Base-by-base conservation (phyloP, 1,140 invertebrate genomes). In the Elymnias hypermnestra region DNA sequence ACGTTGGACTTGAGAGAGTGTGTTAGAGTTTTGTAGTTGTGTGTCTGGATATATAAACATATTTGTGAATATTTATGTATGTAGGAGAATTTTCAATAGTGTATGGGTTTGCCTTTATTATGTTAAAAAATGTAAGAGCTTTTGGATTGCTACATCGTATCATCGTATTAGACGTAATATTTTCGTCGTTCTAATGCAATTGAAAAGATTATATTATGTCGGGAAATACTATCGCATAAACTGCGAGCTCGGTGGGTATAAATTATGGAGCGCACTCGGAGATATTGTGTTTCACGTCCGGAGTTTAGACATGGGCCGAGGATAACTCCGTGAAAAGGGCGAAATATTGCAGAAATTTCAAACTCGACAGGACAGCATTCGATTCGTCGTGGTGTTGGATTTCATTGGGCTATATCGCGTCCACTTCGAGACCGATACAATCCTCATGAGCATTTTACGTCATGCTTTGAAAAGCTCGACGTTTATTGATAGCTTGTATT, bases 211-310 rank as follows among this genome's bases (percentile, higher is more conserved):
- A n/a, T n/a, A n/a, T n/a, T n/a, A n/a, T n/a, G 9, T 29, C 26
- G 10, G 1, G 13, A 1, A 12, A 10, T 29, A 29, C 26, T 53
- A 19, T 53, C 17, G 12, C 35, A 37, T 37, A 66, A 62, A 61
- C 58, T 41, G 59, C 57, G 40, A 54, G 65, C 48, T 46, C 56
- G 52, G 53, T 68, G 70, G 64, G 53, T 78, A 78, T 84, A 84
- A 84, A 76, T 82, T 77, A 83, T 79, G 66, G 66, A 68, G 68
- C 57, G 63, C 63, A 74, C 67, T 71, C 53, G 50, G 72, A 62
- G 77, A 82, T 84, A 84, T 84, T 82, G 77, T 81, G 74, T 84
- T 82, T 84, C 81, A 81, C 66, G 77, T 82, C 77, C 72, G 67
- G 63, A 71, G 69, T 69, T 79, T 71, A 70, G 73, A 77, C 74